Base-by-base conservation (phyloP, 2,797 vertebrate genomes). In the Myoxocephalus aenaeus region DNA sequence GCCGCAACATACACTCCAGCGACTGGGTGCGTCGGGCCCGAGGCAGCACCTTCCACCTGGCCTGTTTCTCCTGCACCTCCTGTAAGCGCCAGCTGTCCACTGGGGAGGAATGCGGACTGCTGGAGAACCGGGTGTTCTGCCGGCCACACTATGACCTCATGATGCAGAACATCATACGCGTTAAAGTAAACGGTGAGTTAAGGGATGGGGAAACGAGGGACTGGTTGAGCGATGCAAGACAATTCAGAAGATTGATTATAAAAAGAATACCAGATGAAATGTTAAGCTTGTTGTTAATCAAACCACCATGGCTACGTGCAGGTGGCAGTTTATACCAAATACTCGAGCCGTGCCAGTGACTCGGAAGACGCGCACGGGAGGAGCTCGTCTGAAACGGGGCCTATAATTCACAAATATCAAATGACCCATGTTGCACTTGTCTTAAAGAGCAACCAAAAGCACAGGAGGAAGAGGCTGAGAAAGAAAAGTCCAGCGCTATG, bases 61-160 rank as follows among this genome's bases (percentile, higher is more conserved):
- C 97, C 0, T 99, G 98, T 79, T 99, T 99, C 20, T 97, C 97
- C 2, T 99, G 98, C 88, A 96, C 96, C 83, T 97, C 98, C 32
- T 99, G 98, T 89, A 99, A 99, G 68, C 94, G 98, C 0, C 97
- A 98, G 87, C 96, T 99, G 1, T 97, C 97, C 1, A 99, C 98
- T 0, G 98, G 98, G 51, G 98, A 99, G 81, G 98, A 99, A 85
- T 99, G 98, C 12, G 98, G 97, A 20, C 79, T 99, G 78, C 93
- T 98, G 0, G 98, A 99, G 75, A 98, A 98, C 87, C 94, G 97
- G 65, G 95, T 99, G 57, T 96, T 98, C 22, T 99, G 98, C 63
- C 94, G 97, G 48, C 95, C 96, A 5, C 98, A 99, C 81, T 99
- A 98, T 0, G 96, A 98, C 77, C 94, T 96, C 70, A 96, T 98